phyloP scores from a whole-genome alignment of 2,113 vertebrate genomes.

The Phoxinus phoxinus region DNA sequence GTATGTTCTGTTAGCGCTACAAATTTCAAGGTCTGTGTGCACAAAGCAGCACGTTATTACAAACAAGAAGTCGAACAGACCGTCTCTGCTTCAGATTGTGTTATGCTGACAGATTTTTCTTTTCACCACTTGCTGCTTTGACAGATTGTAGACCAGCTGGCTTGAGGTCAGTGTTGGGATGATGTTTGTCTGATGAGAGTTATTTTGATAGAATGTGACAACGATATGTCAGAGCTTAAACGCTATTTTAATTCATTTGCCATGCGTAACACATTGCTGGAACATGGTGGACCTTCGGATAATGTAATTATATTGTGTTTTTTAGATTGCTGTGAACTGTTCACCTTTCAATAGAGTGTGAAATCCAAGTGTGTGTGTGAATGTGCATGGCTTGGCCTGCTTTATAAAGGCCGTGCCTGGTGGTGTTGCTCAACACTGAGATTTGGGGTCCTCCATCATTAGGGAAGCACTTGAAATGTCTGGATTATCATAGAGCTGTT shows the following conservation, averaged over 20 bases:
- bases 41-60: slow-evolving; percentile 61
- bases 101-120: slow-evolving; percentile 50
- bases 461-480: slow-evolving; percentile 73
- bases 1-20: slow-evolving; percentile 53
- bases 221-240: slow-evolving; percentile 4
- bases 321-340: neutral
- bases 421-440: slow-evolving; percentile 58
- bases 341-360: neutral
- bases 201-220: slow-evolving; percentile 5
- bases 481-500: slow-evolving; percentile 76
- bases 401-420: slow-evolving; percentile 64
- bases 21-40: slow-evolving; percentile 63
- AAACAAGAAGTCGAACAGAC: slow-evolving; percentile 70
- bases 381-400: slow-evolving; percentile 54
- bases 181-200: slow-evolving; percentile 24
- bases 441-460: slow-evolving; percentile 53
- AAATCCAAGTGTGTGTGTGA: slow-evolving; percentile 8
- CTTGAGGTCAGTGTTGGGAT: slow-evolving; percentile 14
- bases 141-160: slow-evolving; percentile 50
- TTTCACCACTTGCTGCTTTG: slow-evolving; percentile 44
- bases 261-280: slow-evolving; percentile 13
- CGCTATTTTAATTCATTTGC: neutral
- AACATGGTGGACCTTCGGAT: neutral
- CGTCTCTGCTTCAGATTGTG: slow-evolving; percentile 59
- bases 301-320: slow-evolving; percentile 4